These are phyloP conservation scores for Dichetophora obliterata DNA, from an alignment of 2,888 invertebrate genomes.

Conservation along the genomic window DNA sequence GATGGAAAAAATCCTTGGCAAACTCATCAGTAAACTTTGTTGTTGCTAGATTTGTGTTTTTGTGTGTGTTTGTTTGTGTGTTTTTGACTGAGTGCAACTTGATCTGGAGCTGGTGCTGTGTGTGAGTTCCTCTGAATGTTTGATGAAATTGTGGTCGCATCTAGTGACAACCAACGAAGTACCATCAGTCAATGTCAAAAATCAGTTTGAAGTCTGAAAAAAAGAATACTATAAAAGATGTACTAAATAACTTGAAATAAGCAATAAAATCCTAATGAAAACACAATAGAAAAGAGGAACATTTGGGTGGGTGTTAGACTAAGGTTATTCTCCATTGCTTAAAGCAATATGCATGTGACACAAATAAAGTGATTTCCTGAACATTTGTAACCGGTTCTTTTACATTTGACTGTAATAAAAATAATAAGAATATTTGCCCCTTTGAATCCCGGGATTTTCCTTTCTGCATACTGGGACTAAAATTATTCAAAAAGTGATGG, in stretches of 20 bases:
- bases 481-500: too few species aligned
- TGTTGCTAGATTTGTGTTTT: conserved; percentile 46
- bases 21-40: conserved; percentile 35
- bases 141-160: conserved; percentile 39
- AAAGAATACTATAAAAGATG: neutral
- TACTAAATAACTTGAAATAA: neutral
- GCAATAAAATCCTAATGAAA: conserved; percentile 24
- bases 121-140: conserved; percentile 1
- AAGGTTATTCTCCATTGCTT: neutral
- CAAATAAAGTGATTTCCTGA: neutral
- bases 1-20: conserved; percentile 29
- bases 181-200: conserved; percentile 62
- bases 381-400: neutral
- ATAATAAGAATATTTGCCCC: too few species aligned
- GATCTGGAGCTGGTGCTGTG: conserved; percentile 11
- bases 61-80: conserved; percentile 20
- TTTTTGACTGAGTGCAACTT: conserved; percentile 24
- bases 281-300: neutral
- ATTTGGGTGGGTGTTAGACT: neutral
- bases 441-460: too few species aligned
- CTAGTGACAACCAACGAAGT: conserved; percentile 37
- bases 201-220: conserved; percentile 8
- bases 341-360: neutral
- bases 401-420: too few species aligned
- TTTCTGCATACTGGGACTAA: too few species aligned